A percentile compares a stretch with the other conserved stretches of the same genome.
Conservation (phyloP, 2,797 vertebrate genomes). For the Ispidina lecontei region DNA sequence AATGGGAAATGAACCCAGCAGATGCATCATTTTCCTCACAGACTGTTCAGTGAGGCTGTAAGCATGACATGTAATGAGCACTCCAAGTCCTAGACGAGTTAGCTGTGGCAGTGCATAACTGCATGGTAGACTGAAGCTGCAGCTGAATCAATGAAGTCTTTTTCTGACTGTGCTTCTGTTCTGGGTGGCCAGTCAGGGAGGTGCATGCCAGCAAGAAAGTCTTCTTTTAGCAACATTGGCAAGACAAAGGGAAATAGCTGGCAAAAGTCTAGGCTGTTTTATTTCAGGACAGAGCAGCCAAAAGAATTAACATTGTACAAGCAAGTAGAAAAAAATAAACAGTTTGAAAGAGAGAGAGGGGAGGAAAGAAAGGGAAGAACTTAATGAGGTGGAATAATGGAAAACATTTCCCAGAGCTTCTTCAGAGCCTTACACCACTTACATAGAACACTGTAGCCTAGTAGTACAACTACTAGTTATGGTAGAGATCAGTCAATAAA, state of each 20-base stretch:
- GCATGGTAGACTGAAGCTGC: background rate
- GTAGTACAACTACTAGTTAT: background rate
- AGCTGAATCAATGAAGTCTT: background rate
- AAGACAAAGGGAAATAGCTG: constrained; percentile 39
- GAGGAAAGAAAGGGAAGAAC: background rate
- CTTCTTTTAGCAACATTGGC: constrained; percentile 13
- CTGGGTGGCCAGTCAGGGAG: background rate
- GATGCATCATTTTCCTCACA: background rate
- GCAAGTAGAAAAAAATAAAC: constrained; percentile 15
- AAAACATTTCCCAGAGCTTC: background rate
- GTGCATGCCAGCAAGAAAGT: background rate
- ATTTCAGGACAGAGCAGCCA: background rate
- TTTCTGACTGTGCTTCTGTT: constrained; percentile 31
- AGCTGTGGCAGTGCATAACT: background rate
- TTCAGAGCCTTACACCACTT: background rate
- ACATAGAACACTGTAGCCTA: background rate
- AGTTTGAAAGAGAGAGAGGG: background rate
- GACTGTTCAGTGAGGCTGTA: background rate
- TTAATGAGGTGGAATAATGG: background rate
- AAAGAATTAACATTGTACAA: background rate
- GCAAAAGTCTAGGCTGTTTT: background rate
- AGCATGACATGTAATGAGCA: background rate
- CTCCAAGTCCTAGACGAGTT: background rate
- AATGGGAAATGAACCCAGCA: background rate
- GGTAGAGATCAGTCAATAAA: background rate